Evolutionary conservation across 2,888 invertebrate genomes (phyloP), one percentile per base, ranked within the genome.

Genomic region (Andrena haemorrhoa): DNA sequence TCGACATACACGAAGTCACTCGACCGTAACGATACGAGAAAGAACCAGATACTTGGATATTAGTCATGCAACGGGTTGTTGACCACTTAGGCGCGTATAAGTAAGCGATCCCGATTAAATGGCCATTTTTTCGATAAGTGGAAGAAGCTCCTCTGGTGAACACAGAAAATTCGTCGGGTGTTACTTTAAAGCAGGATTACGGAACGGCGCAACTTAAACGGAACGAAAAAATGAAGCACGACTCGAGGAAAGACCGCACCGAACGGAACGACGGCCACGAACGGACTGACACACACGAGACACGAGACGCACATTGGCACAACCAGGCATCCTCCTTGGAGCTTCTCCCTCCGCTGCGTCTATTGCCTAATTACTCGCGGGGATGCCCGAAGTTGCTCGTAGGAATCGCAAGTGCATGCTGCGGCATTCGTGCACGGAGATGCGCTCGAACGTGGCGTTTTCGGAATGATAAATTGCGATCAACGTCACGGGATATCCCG

Each of bases 321-420:
- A 41, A 41, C 41, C 41, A 41, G 41, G 12, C 51, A 77, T 76
- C 61, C 61, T 66, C 41, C 20, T 73, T 47, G 29, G 16, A 41
- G 1, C 68, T 47, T 63, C 60, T 70, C 51, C 20, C 41, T 65
- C 29, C n/a, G 20, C 8, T 10, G 16, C 20, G 29, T 75, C 49
- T 49, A 20, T 33, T 75, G 51, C 47, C 20, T 35, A 1, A 73
- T 79, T 23, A 49, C 10, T 51, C 29, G 49, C 65, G 80, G 78
- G 79, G 78, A 65, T 68, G 7, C 26, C 66, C 66, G 10, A 71
- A 26, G n/a, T 69, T 51, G 31, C 31, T 26, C 12, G 4, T 49
- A 20, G 12, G 41, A 41, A 41, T 41, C 41, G 12, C 1, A 12
- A 41, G 12, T 41, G 41, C 41, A 1, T 3, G n/a, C 35, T 33